Evolutionary conservation across 2,797 vertebrate species (phyloP), one percentile per base, ranked within the genome.

Genomic region (Perodicticus potto): DNA sequence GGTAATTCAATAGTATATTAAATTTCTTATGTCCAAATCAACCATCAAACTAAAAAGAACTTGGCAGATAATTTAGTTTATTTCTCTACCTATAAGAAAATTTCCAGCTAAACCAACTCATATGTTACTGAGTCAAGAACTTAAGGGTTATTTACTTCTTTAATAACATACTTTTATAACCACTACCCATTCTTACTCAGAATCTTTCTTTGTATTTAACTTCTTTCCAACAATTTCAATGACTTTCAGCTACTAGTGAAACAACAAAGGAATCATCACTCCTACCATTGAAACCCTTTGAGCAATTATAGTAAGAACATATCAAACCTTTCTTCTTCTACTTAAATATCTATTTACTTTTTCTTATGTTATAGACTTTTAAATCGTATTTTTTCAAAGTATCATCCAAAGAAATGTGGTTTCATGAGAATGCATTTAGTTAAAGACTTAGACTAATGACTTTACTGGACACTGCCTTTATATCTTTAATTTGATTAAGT

Each of bases 81-180:
- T 91, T 72, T 94, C 67, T 80, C 45, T 96, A n/a, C 12, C 49
- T 40, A 63, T 69, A 73, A 85, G 65, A 17, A 92, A 7, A 19
- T 83, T 83, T 94, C 23, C 67, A 43, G 3, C 9, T 65, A 84
- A 74, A 40, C 13, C 14, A 27, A 73, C 25, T 10, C 69, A 40
- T 27, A 59, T 29, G 7, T 59, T 77, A 65, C 87, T 65, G 8
- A 86, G 9, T 27, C 34, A 91, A 91, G 45, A 43, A 76, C 11
- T 12, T 49, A 43, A 5, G 25, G 40, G 10, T 25, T 49, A 95
- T 57, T 93, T 87, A 74, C 23, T 55, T 87, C 20, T 4, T 55
- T 19, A 49, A 4, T 45, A 82, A 29, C 11, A 37, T 29, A 74
- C 70, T 93, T 86, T 53, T 53, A 25, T 37, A 43, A n/a, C 10